phyloP scores from a whole-genome alignment of 2,797 vertebrate genomes.

The Leptatherina wallacei region DNA sequence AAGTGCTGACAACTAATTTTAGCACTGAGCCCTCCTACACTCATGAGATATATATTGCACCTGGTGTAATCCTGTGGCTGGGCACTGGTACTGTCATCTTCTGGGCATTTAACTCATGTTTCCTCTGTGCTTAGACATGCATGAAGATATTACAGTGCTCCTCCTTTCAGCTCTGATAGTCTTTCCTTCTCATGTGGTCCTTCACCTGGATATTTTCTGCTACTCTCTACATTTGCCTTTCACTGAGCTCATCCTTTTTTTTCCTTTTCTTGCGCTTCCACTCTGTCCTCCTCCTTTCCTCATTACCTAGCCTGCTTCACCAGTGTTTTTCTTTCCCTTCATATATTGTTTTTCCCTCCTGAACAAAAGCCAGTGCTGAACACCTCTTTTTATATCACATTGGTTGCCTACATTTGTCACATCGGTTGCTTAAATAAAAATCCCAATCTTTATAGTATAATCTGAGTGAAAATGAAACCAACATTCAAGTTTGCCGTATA shows the following conservation, averaged over 20 bases:
- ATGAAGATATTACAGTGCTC: conserved; percentile 66
- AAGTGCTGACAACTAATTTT: conserved; percentile 1
- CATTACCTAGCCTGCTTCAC: conserved; percentile 42
- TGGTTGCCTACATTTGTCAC: conserved; percentile 24
- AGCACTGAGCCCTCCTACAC: neutral
- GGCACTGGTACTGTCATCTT: conserved; percentile 30
- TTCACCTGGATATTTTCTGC: conserved; percentile 31
- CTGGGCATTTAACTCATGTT: conserved; percentile 56
- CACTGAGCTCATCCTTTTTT: conserved; percentile 37
- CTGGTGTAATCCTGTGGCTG: conserved; percentile 35
- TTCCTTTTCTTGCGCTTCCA: neutral
- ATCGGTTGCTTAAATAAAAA: conserved; percentile 54
- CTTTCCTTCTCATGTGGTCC: conserved; percentile 46
- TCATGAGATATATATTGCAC: conserved; percentile 9
- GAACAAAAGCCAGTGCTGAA: conserved; percentile 53
- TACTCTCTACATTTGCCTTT: conserved; percentile 33
- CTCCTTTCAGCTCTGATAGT: conserved; percentile 23
- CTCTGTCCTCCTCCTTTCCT: conserved; percentile 20
- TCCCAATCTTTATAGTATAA: conserved; percentile 68
- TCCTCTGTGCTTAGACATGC: conserved; percentile 69
- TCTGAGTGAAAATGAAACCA: conserved; percentile 60
- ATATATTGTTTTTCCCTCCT: conserved; percentile 21
- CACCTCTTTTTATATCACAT: conserved; percentile 35
- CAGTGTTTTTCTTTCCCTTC: conserved; percentile 17
- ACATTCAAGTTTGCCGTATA: conserved; percentile 71